Evolutionary conservation across 1,140 invertebrate genomes (phyloP).

Genomic region (Hycleus cichorii): DNA sequence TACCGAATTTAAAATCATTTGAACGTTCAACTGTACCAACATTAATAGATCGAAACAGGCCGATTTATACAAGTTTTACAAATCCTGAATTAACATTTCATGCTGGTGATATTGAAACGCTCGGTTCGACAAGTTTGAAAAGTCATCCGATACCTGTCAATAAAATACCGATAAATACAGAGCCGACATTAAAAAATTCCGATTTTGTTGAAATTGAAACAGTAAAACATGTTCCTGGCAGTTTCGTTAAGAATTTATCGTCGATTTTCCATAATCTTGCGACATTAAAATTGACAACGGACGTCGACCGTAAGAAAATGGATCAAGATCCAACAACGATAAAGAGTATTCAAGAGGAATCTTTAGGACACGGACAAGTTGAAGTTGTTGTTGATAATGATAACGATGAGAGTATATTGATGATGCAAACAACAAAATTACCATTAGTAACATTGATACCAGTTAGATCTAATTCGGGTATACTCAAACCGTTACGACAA

Average conservation of each 20-base stretch:
- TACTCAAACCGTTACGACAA: constrained; percentile 48
- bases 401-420: constrained; percentile 34
- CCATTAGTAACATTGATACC: constrained; percentile 51
- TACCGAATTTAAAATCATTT: constrained; percentile 20
- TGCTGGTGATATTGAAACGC: constrained; percentile 44
- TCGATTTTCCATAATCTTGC: constrained; percentile 29
- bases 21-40: not conserved
- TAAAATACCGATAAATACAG: constrained; percentile 49
- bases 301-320: not conserved
- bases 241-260: constrained; percentile 24
- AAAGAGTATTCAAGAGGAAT: constrained; percentile 22
- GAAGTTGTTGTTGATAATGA: constrained; percentile 30
- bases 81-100: constrained; percentile 50
- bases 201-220: constrained; percentile 30
- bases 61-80: constrained; percentile 60
- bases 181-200: constrained; percentile 30
- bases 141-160: constrained; percentile 60
- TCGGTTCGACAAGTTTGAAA: constrained; percentile 47
- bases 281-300: constrained; percentile 26
- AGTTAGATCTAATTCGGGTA: constrained; percentile 54
- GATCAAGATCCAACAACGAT: not conserved
- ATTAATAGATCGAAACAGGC: constrained; percentile 32
- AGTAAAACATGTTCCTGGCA: constrained; percentile 29
- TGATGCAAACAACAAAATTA: constrained; percentile 43
- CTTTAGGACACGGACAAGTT: constrained; percentile 35